A percentile compares a stretch with the other conserved stretches of the same genome.
Conservation (phyloP, 2,797 vertebrate genomes). For the Rhinichthys osculus region DNA sequence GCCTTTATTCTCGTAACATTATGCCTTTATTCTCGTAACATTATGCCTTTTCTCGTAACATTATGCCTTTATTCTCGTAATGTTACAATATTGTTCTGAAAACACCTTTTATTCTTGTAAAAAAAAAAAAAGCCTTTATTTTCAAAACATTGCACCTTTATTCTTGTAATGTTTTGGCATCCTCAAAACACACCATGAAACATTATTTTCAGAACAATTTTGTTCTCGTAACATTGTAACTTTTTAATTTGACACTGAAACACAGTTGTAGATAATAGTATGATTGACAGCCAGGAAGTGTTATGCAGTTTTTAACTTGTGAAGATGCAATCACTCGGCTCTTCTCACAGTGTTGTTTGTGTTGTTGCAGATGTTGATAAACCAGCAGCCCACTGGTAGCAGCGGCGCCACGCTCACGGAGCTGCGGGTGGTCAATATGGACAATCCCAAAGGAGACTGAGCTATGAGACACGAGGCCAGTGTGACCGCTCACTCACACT, state of each 20-base stretch:
- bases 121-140: background rate
- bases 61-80: background rate
- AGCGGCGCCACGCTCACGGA: conserved; percentile 86
- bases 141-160: background rate
- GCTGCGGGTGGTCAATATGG: conserved; percentile 93
- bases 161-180: background rate
- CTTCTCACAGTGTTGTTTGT: background rate
- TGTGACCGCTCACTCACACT: background rate
- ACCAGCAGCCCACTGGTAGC: conserved; percentile 82
- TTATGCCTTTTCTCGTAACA: background rate
- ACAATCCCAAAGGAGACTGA: conserved; percentile 90
- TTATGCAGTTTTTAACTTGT: background rate
- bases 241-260: background rate
- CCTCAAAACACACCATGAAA: too few species aligned
- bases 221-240: background rate
- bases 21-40: too few species aligned
- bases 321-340: conserved; percentile 22
- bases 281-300: background rate
- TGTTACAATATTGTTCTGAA: background rate
- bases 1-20: too few species aligned
- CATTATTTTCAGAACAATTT: background rate
- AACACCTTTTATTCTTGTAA: background rate
- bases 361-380: conserved; percentile 86
- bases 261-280: background rate
- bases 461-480: background rate